These are phyloP conservation scores for Drosophila bocki DNA, from an alignment of 1,140 invertebrate species.

Conservation along the genomic window DNA sequence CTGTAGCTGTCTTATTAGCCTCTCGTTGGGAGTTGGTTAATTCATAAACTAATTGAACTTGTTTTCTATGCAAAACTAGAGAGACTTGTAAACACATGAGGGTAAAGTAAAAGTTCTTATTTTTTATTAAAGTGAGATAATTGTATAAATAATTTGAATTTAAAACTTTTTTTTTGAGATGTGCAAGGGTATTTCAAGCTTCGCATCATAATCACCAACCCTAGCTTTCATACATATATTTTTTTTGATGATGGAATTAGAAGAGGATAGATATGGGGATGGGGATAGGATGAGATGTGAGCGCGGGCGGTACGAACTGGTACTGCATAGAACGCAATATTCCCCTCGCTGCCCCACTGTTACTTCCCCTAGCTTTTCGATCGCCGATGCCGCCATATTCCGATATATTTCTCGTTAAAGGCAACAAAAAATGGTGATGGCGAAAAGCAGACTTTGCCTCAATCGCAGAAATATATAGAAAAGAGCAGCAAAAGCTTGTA, in stretches of 20 bases:
- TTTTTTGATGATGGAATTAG: slow-evolving; percentile 20
- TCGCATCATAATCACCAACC: not conserved
- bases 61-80: not conserved
- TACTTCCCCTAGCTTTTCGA: slow-evolving; percentile 14
- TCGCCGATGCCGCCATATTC: slow-evolving; percentile 15
- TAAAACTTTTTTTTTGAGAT: too few species aligned
- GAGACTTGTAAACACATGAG: not conserved
- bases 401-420: slow-evolving; percentile 27
- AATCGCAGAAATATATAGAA: slow-evolving; percentile 27
- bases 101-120: not conserved
- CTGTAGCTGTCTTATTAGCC: slow-evolving; percentile 9
- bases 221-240: not conserved
- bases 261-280: slow-evolving; percentile 3
- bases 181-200: slow-evolving; percentile 8
- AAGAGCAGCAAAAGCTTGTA: slow-evolving; percentile 27
- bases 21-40: not conserved
- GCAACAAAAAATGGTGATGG: slow-evolving; percentile 20
- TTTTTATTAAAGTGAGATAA: not conserved
- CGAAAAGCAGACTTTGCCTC: slow-evolving; percentile 37
- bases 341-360: not conserved
- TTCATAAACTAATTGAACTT: not conserved
- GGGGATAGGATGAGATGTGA: slow-evolving; percentile 4
- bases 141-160: not conserved
- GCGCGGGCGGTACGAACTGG: slow-evolving; percentile 48
- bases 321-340: slow-evolving; percentile 62